These are phyloP conservation scores for Chaitophorus viminalis DNA, from an alignment of 2,888 invertebrate genomes.

Conservation along the genomic window DNA sequence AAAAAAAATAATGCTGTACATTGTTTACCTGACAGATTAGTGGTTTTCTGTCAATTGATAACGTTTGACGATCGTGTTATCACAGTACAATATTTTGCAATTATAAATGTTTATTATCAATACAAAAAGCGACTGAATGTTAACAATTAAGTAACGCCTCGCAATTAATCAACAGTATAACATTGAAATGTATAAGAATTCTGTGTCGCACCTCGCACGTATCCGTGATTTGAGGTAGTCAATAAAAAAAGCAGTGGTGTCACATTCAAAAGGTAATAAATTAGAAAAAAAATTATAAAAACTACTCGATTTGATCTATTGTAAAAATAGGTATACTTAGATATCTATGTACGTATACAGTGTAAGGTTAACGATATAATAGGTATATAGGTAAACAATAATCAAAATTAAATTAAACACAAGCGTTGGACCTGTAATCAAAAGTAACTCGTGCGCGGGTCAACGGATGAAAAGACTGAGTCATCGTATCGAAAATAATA, in stretches of 20 bases:
- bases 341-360: no score
- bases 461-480: not conserved
- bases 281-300: not conserved
- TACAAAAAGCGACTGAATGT: not conserved
- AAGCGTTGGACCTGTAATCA: not conserved
- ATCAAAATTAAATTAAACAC: no score
- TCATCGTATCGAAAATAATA: not conserved
- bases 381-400: no score
- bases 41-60: not conserved
- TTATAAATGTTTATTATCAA: not conserved
- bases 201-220: not conserved
- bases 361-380: no score
- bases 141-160: not conserved
- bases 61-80: constrained; percentile 1
- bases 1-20: not conserved
- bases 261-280: not conserved
- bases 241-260: not conserved
- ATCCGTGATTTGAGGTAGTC: not conserved
- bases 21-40: not conserved
- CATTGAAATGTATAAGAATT: not conserved
- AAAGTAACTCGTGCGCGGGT: not conserved
- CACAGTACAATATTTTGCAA: not conserved
- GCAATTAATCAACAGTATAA: not conserved
- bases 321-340: no score
- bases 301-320: not conserved